Evolutionary conservation across 1,140 invertebrate genomes (phyloP).

Genomic region (Drosophila parabipectinata): DNA sequence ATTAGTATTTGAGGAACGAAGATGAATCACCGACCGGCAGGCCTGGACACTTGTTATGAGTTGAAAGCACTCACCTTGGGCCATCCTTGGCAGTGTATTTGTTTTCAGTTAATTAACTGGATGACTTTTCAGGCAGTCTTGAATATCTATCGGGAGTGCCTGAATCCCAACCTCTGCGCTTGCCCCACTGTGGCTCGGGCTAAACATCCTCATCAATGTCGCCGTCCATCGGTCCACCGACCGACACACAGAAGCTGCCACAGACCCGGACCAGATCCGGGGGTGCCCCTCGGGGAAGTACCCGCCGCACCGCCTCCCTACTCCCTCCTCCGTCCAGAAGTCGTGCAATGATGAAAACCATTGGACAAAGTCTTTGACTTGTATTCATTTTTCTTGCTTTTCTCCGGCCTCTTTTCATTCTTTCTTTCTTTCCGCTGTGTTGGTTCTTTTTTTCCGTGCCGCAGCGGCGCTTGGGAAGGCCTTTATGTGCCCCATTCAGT

Average conservation of each 20-base stretch:
- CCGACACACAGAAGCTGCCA: conserved; percentile 33
- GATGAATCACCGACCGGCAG: not conserved
- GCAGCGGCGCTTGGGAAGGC: conserved; percentile 56
- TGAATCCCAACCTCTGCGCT: not conserved
- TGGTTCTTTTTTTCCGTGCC: conserved; percentile 40
- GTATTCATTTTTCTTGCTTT: conserved; percentile 75
- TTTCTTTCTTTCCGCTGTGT: conserved; percentile 31
- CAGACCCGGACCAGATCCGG: conserved; percentile 53
- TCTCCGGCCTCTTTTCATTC: conserved; percentile 57
- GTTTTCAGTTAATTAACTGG: not conserved
- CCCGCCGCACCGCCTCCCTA: conserved; percentile 3
- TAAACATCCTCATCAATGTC: conserved; percentile 79
- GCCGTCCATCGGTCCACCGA: conserved; percentile 40
- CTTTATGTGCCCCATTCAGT: conserved; percentile 61
- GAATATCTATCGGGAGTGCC: too few species aligned
- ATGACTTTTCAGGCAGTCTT: not conserved
- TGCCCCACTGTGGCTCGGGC: conserved; percentile 54
- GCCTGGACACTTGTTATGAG: too few species aligned
- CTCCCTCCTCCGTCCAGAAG: conserved; percentile 45
- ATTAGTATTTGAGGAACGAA: not conserved
- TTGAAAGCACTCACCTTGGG: conserved; percentile 4
- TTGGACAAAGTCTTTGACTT: conserved; percentile 81
- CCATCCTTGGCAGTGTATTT: not conserved
- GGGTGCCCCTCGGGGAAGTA: conserved; percentile 4
- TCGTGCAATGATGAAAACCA: conserved; percentile 81